Percentiles rank a stretch among this genome's conserved stretches.
These are phyloP conservation scores for Grapholita molesta DNA, from an alignment of 1,140 invertebrate genomes.

Conservation along the genomic window DNA sequence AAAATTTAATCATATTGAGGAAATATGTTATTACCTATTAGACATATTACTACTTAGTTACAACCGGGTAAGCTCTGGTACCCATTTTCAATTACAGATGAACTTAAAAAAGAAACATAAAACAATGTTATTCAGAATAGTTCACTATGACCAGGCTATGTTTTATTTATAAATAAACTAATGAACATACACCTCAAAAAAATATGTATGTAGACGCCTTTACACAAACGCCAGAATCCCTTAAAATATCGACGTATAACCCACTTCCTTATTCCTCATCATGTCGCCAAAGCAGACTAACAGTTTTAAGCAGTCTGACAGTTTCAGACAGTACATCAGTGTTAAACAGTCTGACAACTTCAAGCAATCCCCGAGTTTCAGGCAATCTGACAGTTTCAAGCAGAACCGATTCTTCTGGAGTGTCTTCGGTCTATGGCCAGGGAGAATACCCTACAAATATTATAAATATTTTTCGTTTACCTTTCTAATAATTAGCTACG, in stretches of 20 bases:
- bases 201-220: not conserved
- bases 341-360: no score
- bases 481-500: conserved; percentile 39
- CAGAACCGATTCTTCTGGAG: conserved; percentile 39
- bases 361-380: not conserved
- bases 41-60: no score
- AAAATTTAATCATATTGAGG: no score
- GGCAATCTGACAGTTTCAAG: conserved; percentile 30
- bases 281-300: not conserved
- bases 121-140: no score
- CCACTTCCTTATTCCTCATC: not conserved
- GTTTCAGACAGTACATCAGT: no score
- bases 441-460: conserved; percentile 25
- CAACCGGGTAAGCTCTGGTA: no score
- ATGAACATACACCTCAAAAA: no score
- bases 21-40: no score
- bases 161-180: no score
- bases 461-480: conserved; percentile 49
- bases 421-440: conserved; percentile 50
- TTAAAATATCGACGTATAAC: not conserved
- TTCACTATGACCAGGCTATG: no score
- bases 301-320: conserved; percentile 28
- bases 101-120: no score
- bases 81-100: no score
- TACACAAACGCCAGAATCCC: not conserved